A percentile compares a stretch with the other conserved stretches of the same genome.
Evolutionary conservation across 2,797 vertebrate genomes (phyloP).

Genomic region (Sciurus vulgaris): DNA sequence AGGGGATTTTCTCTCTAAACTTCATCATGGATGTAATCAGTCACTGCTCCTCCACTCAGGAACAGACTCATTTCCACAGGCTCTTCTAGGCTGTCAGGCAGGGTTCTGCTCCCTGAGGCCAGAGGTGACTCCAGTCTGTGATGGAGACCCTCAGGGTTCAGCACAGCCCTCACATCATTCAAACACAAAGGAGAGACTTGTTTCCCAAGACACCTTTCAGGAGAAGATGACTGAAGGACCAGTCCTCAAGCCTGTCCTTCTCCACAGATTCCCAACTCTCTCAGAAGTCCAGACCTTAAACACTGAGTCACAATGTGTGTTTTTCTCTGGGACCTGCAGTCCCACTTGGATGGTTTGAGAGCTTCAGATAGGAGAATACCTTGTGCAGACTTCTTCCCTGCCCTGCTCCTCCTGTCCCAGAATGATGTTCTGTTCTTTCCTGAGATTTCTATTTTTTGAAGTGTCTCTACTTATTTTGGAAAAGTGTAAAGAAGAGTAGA

Average conservation of each 20-base stretch:
- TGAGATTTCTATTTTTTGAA: too few species aligned
- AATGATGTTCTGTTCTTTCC: neutral
- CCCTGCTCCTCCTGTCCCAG: neutral
- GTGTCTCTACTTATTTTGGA: neutral
- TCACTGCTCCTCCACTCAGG: neutral
- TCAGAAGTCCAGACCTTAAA: fast-evolving
- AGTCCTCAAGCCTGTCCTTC: neutral
- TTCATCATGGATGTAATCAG: neutral
- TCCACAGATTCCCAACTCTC: neutral
- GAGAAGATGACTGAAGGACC: neutral
- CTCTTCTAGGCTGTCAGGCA: too few species aligned
- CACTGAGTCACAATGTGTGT: neutral
- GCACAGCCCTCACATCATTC: neutral
- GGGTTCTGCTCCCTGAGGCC: too few species aligned
- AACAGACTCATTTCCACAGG: neutral
- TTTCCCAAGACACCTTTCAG: neutral
- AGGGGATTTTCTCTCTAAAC: neutral
- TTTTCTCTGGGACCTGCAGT: neutral
- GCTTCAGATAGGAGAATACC: neutral
- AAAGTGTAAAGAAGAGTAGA: neutral
- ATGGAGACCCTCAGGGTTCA: neutral
- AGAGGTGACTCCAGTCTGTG: too few species aligned
- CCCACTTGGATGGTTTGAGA: neutral
- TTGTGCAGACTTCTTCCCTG: fast-evolving
- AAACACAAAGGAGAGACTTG: neutral